phyloP scores from a whole-genome alignment of 1,140 invertebrate species.

The Lordiphosa stackelbergi region DNA sequence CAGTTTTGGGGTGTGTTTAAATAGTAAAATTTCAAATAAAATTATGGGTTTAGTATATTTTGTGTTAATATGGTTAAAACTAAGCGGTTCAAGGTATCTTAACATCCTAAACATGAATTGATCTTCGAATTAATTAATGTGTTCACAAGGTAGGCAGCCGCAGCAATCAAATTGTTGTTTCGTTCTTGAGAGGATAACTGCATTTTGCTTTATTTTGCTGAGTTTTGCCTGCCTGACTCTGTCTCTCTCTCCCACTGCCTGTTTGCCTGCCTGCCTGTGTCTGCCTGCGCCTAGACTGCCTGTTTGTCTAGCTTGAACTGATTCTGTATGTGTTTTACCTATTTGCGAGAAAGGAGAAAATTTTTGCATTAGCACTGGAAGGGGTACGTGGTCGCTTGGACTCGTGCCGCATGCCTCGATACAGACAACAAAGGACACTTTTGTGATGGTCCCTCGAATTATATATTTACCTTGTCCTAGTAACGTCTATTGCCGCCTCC shows the following conservation, averaged over 20 bases:
- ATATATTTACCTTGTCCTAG: constrained; percentile 63
- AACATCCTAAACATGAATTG: constrained; percentile 68
- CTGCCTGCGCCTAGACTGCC: constrained; percentile 67
- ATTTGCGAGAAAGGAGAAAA: constrained; percentile 73
- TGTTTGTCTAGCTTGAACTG: constrained; percentile 71
- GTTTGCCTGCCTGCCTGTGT: constrained; percentile 56
- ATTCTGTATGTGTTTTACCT: constrained; percentile 66
- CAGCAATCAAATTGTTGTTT: constrained; percentile 50
- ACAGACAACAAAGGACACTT: not conserved
- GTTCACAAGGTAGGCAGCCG: constrained; percentile 49
- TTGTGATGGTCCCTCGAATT: not conserved
- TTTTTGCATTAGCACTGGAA: constrained; percentile 53
- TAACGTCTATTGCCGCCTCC: constrained; percentile 75
- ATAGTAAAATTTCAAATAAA: constrained; percentile 52
- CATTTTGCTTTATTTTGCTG: constrained; percentile 30
- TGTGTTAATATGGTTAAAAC: constrained; percentile 65
- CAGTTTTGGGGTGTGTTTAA: constrained; percentile 9
- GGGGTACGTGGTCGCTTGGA: constrained; percentile 6
- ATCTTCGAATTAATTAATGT: constrained; percentile 49
- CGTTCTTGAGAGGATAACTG: constrained; percentile 27
- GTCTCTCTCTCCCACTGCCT: constrained; percentile 50
- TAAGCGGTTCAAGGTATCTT: constrained; percentile 65
- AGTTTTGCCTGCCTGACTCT: constrained; percentile 59
- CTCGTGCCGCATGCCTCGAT: not conserved
- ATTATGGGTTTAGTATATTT: constrained; percentile 56